Evolutionary conservation across 2,888 invertebrate genomes (phyloP).

Genomic region (Tipula confusa): DNA sequence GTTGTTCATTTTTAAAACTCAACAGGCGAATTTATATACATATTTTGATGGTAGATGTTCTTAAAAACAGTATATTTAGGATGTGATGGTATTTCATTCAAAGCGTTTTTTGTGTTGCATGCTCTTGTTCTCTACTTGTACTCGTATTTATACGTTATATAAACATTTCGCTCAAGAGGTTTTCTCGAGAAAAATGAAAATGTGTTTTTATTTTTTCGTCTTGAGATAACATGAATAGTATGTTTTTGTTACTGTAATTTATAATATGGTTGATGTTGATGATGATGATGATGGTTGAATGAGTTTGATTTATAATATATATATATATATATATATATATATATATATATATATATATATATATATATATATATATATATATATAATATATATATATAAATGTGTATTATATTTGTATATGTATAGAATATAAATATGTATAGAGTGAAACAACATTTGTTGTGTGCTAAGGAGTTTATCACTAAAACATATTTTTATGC

Average conservation of each 20-base stretch:
- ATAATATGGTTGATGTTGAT: neutral
- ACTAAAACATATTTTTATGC: too few relatives aligned
- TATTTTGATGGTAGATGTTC: neutral
- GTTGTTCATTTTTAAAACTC: neutral
- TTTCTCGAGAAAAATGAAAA: neutral
- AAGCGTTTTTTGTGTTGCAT: neutral
- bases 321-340: neutral
- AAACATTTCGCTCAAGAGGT: neutral
- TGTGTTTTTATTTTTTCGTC: neutral
- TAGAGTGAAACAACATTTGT: too few relatives aligned
- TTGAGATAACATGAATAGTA: neutral
- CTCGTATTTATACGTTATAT: neutral
- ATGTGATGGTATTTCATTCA: neutral
- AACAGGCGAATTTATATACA: conserved; percentile 5
- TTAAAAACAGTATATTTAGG: neutral
- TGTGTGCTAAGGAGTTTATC: too few relatives aligned
- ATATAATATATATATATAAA: neutral
- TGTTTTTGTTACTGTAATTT: neutral
- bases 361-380: neutral
- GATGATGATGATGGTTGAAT: neutral
- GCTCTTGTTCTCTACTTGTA: neutral
- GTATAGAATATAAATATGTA: too few relatives aligned
- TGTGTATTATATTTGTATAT: too few relatives aligned
- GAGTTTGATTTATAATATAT: neutral
- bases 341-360: too few relatives aligned